Evolutionary conservation across 1,140 invertebrate species (phyloP).

Genomic region (Portunus trituberculatus): DNA sequence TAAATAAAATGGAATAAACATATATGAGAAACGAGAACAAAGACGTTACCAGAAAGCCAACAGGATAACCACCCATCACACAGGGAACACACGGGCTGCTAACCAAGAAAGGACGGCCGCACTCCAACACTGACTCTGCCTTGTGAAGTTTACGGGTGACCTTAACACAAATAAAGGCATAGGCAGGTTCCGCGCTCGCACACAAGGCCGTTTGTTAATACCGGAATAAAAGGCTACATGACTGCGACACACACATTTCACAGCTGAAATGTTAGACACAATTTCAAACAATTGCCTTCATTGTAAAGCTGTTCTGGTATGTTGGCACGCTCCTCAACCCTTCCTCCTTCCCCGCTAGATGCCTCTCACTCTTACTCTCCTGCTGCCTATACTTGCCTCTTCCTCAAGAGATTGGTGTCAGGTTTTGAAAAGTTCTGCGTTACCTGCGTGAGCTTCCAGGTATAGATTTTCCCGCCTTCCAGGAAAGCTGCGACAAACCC

Average conservation of each 20-base stretch:
- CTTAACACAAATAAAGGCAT: too few relatives aligned
- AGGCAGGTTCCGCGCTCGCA: not conserved
- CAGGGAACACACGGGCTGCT: not conserved
- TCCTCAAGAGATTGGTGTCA: too few relatives aligned
- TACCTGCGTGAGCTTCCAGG: not conserved
- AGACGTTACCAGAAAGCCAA: not conserved
- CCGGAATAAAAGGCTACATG: not conserved
- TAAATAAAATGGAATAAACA: too few relatives aligned
- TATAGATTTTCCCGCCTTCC: not conserved
- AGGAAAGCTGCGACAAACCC: not conserved
- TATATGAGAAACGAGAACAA: not conserved
- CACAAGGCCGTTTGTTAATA: not conserved
- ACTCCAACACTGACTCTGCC: not conserved
- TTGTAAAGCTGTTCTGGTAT: too few relatives aligned
- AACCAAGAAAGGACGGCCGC: not conserved
- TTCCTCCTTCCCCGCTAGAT: too few relatives aligned
- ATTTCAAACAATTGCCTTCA: not conserved
- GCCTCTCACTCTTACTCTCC: not conserved
- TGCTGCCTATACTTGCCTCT: not conserved
- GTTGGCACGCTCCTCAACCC: too few relatives aligned
- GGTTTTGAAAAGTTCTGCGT: not conserved
- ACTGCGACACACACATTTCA: not conserved
- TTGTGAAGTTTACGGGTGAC: too few relatives aligned
- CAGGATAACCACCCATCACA: not conserved
- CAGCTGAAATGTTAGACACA: not conserved